A percentile compares a stretch with the other conserved stretches of the same genome.
phyloP scores from a whole-genome alignment of 2,888 invertebrate species.

The Tipula unca region DNA sequence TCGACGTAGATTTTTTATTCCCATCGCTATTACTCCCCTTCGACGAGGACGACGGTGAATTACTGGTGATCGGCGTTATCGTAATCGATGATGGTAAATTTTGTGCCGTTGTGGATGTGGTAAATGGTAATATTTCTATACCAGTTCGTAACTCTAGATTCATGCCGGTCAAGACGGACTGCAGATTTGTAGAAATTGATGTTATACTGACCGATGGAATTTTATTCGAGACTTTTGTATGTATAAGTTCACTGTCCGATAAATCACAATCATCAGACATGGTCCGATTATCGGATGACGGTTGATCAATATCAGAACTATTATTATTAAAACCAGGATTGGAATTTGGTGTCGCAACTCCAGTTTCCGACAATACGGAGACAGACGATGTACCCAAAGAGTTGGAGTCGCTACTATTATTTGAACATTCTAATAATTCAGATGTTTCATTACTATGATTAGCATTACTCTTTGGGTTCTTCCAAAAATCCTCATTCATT shows the following conservation, averaged over 20 bases:
- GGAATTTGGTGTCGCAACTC: constrained; percentile 45
- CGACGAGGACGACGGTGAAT: neutral
- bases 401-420: constrained; percentile 43
- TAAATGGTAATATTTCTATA: constrained; percentile 78
- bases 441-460: constrained; percentile 26
- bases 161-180: constrained; percentile 49
- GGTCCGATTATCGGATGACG: neutral
- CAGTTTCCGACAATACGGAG: constrained; percentile 42
- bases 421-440: constrained; percentile 28
- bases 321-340: constrained; percentile 24
- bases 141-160: constrained; percentile 62
- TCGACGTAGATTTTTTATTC: constrained; percentile 34
- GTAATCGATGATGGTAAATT: constrained; percentile 73
- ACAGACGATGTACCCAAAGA: constrained; percentile 49
- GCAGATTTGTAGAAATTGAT: constrained; percentile 44
- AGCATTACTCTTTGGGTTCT: constrained; percentile 47
- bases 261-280: constrained; percentile 17
- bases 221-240: neutral
- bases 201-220: constrained; percentile 22
- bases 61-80: constrained; percentile 62
- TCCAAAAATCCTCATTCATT: constrained; percentile 46
- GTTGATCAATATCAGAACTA: neutral
- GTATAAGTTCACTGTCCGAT: neutral
- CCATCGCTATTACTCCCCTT: constrained; percentile 34
- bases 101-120: constrained; percentile 50